These are phyloP conservation scores for Rallus limicola DNA, from an alignment of 2,113 vertebrate species.

Conservation along the genomic window DNA sequence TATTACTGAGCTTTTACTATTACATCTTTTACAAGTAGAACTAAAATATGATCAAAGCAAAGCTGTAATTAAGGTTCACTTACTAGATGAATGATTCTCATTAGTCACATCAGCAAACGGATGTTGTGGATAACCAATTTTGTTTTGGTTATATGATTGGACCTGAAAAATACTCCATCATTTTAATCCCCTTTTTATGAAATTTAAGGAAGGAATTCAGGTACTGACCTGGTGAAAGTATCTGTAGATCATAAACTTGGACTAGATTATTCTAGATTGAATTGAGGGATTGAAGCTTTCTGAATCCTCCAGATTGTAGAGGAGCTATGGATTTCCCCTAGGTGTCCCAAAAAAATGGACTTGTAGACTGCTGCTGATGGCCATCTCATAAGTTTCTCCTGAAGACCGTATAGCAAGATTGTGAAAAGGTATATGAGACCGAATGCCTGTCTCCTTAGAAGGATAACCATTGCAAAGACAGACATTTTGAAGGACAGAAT, in stretches of 20 bases:
- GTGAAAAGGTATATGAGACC: not conserved
- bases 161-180: not conserved
- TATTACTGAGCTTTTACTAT: not conserved
- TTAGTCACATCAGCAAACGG: slow-evolving; percentile 15
- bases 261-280: not conserved
- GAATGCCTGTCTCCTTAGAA: not conserved
- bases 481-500: not conserved
- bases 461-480: not conserved
- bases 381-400: not conserved
- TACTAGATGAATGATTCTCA: not conserved
- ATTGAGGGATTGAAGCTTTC: not conserved
- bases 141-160: not conserved
- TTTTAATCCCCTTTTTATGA: not conserved
- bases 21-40: not conserved
- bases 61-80: slow-evolving; percentile 1
- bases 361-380: not conserved
- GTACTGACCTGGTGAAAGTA: not conserved
- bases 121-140: not conserved
- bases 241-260: not conserved
- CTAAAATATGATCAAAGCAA: slow-evolving; percentile 14
- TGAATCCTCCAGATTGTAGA: not conserved
- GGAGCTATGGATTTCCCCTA: not conserved
- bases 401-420: not conserved
- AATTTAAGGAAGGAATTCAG: not conserved
- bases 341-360: not conserved